A percentile compares a stretch with the other conserved stretches of the same genome.
Conservation (phyloP, 2,888 invertebrate species). For the Aromia moschata region DNA sequence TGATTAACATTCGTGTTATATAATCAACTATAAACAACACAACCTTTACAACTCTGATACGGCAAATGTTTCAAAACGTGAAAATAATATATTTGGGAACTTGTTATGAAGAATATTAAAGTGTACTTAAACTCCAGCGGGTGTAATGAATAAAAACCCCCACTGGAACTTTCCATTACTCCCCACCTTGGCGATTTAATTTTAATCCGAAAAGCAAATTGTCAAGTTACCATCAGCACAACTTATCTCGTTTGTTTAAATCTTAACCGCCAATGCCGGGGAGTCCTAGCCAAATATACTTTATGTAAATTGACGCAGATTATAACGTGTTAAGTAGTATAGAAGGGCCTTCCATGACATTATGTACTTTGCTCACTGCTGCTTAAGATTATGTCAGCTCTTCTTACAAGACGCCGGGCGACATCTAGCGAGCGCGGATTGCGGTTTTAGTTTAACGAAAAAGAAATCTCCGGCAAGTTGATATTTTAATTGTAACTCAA, state of each 20-base stretch:
- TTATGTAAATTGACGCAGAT: slow-evolving; percentile 20
- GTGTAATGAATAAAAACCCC: no score
- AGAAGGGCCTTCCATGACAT: slow-evolving; percentile 15
- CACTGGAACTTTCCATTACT: no score
- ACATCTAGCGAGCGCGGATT: not conserved
- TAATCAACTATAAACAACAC: no score
- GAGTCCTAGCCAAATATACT: slow-evolving; percentile 9
- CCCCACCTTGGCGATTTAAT: not conserved
- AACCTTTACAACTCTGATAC: no score
- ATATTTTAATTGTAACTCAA: no score
- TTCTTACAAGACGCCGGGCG: slow-evolving; percentile 4
- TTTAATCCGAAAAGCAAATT: slow-evolving; percentile 1
- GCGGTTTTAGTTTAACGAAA: not conserved
- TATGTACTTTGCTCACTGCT: slow-evolving; percentile 17
- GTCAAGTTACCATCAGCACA: slow-evolving; percentile 12
- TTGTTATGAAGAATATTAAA: no score
- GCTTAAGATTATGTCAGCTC: slow-evolving; percentile 24
- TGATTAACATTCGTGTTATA: no score
- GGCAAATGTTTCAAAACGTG: no score
- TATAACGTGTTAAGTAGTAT: slow-evolving; percentile 24
- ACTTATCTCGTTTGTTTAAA: slow-evolving; percentile 17
- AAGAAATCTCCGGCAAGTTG: not conserved
- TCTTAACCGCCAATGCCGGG: slow-evolving; percentile 15
- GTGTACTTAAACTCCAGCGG: no score
- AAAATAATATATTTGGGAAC: no score